Base-by-base conservation (phyloP, 2,797 vertebrate genomes). In the Enteromius radiatus region DNA sequence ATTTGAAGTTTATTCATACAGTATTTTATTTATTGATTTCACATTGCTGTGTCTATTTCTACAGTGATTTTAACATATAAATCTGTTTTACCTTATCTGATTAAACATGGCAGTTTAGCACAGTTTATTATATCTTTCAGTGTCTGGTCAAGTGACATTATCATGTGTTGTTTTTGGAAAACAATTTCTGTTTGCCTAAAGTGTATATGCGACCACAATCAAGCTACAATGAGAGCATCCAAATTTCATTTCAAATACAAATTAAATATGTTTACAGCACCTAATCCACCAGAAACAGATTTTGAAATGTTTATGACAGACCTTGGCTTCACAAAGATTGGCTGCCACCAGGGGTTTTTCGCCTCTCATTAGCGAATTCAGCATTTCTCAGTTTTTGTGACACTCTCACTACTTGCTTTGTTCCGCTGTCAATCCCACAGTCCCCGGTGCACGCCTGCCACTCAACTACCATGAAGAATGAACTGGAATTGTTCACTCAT, bases 281-380 rank as follows among this genome's bases (percentile, higher is more conserved):
- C 49, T 36, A 54, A 23, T 74, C 21, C 11, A 56, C 49, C 71
- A 74, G 49, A 74, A 78, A 36, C 45, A 45, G 49, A 52, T 78
- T 78, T 41, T 78, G n/a, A 79, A 68, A 68, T 79, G 45, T 21
- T 67, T 28, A 52, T 79, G 15, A 68, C 33, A 79, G n/a, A 54
- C 45, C 41, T 33, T 33, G 54, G 28, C 76, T 78, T 65, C 21
- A 5, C 45, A 78, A 36, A 65, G 45, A 78, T 23, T 38, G 76
- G n/a, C 43, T 52, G 76, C 31, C 21, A 78, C 43, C 14, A 64
- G 43, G 21, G 45, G 8, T 54, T 79, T 26, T 45, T 41, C 3
- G 54, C 12, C 23, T 59, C 36, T 31, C 52, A 61, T 80, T 80
- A 70, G 78, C 7, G 7, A 38, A 69, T 70, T 56, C 52, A 70